These are phyloP conservation scores for Chloromyia formosa DNA, from an alignment of 2,888 invertebrate species.

Conservation along the genomic window DNA sequence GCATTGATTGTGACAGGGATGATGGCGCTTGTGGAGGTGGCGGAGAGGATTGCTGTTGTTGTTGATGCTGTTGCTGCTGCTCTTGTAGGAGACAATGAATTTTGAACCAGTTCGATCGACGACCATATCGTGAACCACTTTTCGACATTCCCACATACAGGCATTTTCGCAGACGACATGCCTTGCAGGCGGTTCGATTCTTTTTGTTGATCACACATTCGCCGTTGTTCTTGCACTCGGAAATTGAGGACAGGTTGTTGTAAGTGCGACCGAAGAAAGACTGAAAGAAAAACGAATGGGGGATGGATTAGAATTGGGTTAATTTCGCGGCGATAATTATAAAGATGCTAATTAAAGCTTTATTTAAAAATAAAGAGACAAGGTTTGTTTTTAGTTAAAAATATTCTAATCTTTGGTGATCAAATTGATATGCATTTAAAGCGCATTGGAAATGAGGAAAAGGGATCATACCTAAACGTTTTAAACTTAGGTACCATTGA, in stretches of 20 bases:
- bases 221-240: slow-evolving; percentile 92
- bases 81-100: slow-evolving; percentile 89
- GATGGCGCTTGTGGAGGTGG: slow-evolving; percentile 37
- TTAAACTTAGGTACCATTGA: too few relatives aligned
- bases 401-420: too few relatives aligned
- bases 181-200: slow-evolving; percentile 91
- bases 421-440: too few relatives aligned
- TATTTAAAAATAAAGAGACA: too few relatives aligned
- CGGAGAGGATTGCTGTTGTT: slow-evolving; percentile 14
- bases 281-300: slow-evolving; percentile 70
- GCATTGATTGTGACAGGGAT: slow-evolving; percentile 14
- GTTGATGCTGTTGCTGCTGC: slow-evolving; percentile 69
- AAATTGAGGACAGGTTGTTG: slow-evolving; percentile 87
- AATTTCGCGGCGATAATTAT: too few relatives aligned
- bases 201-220: slow-evolving; percentile 92
- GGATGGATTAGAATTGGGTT: too few relatives aligned
- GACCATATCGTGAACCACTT: slow-evolving; percentile 87
- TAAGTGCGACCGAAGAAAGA: slow-evolving; percentile 92
- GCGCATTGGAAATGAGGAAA: too few relatives aligned
- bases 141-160: slow-evolving; percentile 91
- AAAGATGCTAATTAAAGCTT: too few relatives aligned
- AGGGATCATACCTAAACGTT: too few relatives aligned
- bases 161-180: slow-evolving; percentile 87
- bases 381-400: too few relatives aligned
- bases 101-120: slow-evolving; percentile 93